A percentile compares a stretch with the other conserved stretches of the same genome.
Conservation (phyloP, 2,888 invertebrate genomes). For the Ditula angustiorana region DNA sequence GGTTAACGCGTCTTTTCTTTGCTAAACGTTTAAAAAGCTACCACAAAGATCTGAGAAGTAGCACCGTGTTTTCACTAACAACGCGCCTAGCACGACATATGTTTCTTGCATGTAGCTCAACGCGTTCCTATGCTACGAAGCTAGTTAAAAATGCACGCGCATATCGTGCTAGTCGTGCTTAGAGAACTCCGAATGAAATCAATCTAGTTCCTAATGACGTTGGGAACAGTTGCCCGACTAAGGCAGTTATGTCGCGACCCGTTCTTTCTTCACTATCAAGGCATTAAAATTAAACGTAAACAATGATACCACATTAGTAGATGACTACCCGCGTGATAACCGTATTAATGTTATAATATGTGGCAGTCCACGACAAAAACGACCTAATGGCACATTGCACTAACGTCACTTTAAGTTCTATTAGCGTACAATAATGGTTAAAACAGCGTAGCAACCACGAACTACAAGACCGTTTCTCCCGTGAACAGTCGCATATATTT, state of each 20-base stretch:
- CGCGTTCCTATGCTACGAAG: neutral
- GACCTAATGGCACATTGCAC: neutral
- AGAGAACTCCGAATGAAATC: neutral
- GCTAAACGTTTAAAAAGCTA: neutral
- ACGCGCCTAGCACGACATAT: neutral
- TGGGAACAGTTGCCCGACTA: neutral
- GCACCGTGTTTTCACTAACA: neutral
- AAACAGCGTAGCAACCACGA: neutral
- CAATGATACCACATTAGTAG: constrained; percentile 6
- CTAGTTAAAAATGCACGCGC: neutral
- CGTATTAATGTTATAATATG: neutral
- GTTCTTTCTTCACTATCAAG: constrained; percentile 1
- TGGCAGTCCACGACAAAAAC: neutral
- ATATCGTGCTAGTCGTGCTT: neutral
- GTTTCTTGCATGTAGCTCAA: neutral
- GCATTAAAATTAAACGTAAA: constrained; percentile 11
- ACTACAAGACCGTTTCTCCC: neutral
- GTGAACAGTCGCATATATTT: constrained; percentile 1
- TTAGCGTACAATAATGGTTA: neutral
- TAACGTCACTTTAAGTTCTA: neutral
- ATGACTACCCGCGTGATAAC: too few relatives aligned
- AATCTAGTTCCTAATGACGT: neutral
- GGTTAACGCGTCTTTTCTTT: neutral
- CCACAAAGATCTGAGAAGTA: neutral
- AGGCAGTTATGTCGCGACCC: neutral